Percentiles rank a stretch among this genome's conserved stretches.
phyloP scores from a whole-genome alignment of 2,113 vertebrate genomes.

The Microcebus murinus region DNA sequence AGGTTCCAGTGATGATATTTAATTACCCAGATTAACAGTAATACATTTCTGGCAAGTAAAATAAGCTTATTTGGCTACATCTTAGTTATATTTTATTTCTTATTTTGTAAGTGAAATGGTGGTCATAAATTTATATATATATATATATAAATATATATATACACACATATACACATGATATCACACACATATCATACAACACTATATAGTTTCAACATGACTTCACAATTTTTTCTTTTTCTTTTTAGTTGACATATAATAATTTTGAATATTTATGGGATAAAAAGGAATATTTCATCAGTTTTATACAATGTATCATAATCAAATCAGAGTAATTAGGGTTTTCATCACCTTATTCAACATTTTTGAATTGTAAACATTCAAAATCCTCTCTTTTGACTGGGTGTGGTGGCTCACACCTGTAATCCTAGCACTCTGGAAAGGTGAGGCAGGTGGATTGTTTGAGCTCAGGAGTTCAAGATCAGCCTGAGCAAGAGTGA shows the following conservation, averaged over 20 bases:
- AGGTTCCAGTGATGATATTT: neutral
- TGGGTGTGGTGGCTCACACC: no score
- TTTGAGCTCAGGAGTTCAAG: no score
- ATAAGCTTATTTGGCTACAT: neutral
- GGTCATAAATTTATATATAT: neutral
- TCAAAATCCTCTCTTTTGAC: neutral
- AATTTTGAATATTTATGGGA: neutral
- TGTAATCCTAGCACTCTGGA: no score
- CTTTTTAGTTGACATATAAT: neutral
- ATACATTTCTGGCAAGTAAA: neutral
- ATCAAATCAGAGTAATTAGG: neutral
- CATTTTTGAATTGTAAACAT: neutral
- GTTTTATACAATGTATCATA: neutral
- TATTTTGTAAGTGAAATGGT: no score
- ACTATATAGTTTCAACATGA: neutral
- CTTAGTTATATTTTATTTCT: neutral
- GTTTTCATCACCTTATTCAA: neutral
- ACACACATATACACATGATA: no score
- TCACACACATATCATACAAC: neutral
- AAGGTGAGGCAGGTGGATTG: no score
- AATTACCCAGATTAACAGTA: neutral
- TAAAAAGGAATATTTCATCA: neutral
- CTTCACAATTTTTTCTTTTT: neutral
- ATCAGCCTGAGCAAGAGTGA: no score
- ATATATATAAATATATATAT: neutral